phyloP scores from a whole-genome alignment of 2,113 vertebrate genomes.

The Peromyscus leucopus region DNA sequence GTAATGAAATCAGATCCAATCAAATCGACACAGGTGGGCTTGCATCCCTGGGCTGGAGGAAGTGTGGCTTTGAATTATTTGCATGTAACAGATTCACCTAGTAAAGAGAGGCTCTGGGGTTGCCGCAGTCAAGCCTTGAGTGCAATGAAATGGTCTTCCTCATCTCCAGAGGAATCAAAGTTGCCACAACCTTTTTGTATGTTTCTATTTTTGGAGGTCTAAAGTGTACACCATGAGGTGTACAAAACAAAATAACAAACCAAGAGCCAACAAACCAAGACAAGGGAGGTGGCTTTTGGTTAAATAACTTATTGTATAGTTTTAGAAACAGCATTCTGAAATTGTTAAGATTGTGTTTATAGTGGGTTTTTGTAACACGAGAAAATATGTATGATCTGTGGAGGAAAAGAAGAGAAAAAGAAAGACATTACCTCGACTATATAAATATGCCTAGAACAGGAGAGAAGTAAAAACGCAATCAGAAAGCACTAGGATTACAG shows the following conservation, averaged over 20 bases:
- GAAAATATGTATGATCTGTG: slow-evolving; percentile 44
- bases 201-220: slow-evolving; percentile 32
- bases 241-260: neutral
- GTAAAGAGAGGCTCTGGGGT: slow-evolving; percentile 38
- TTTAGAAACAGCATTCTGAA: slow-evolving; percentile 22
- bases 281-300: neutral
- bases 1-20: neutral
- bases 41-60: neutral
- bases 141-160: neutral
- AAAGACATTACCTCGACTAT: slow-evolving; percentile 47
- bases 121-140: neutral
- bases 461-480: slow-evolving; percentile 52
- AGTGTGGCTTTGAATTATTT: slow-evolving; percentile 32
- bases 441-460: slow-evolving; percentile 19
- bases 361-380: slow-evolving; percentile 43
- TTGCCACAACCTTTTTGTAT: slow-evolving; percentile 14
- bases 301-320: slow-evolving; percentile 21
- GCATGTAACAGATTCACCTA: neutral
- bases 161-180: neutral
- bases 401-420: slow-evolving; percentile 41
- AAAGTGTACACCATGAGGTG: neutral
- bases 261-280: neutral
- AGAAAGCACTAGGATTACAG: slow-evolving; percentile 19
- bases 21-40: neutral
- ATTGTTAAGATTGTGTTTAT: slow-evolving; percentile 57